Evolutionary conservation across 2,113 vertebrate species (phyloP).

Genomic region (Erythrocebus patas): DNA sequence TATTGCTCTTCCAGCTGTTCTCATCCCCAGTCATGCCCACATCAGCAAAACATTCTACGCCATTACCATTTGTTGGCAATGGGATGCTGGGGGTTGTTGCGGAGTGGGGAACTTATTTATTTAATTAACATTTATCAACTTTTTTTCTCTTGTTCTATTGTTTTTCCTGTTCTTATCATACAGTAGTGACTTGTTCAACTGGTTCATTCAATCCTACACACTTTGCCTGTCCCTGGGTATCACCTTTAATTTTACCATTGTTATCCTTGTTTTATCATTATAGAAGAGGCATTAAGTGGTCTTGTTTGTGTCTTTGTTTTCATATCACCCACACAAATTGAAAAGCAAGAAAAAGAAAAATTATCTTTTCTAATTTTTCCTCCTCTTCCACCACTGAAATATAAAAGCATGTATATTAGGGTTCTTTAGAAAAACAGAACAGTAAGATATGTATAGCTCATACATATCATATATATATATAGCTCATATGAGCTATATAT

Average conservation of each 20-base stretch:
- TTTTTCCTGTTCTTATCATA: background rate
- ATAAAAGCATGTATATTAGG: background rate
- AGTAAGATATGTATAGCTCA: background rate
- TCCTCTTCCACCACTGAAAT: background rate
- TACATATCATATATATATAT: no score
- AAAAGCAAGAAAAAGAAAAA: background rate
- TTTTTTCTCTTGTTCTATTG: background rate
- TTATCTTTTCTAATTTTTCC: background rate
- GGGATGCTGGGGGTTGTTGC: background rate
- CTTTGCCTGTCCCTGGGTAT: background rate
- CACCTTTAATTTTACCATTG: background rate
- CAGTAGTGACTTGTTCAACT: background rate
- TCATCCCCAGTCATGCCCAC: no score
- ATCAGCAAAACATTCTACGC: background rate
- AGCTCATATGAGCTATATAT: no score
- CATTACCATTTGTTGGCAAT: background rate
- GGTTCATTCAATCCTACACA: background rate
- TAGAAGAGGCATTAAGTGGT: background rate
- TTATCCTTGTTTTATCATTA: background rate
- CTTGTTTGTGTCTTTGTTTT: background rate
- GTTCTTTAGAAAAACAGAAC: background rate
- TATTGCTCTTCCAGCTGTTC: background rate
- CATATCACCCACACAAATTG: background rate
- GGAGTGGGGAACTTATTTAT: background rate
- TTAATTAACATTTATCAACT: background rate